Evolutionary conservation across 1,140 invertebrate species (phyloP).

Genomic region (Ceratina calcarata): DNA sequence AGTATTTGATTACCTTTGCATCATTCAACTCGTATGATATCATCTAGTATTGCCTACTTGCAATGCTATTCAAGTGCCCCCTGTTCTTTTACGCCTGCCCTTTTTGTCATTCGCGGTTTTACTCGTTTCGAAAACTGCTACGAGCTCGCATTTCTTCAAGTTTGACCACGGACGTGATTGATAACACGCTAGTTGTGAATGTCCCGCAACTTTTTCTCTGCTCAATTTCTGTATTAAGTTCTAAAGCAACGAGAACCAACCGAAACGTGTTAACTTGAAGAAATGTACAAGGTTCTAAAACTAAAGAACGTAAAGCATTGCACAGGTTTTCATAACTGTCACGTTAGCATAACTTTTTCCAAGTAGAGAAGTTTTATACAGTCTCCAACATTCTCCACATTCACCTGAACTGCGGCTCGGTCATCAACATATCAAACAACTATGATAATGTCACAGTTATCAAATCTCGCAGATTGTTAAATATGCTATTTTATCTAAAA

Average conservation of each 20-base stretch:
- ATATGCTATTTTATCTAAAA: not conserved
- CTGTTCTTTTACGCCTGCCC: slow-evolving; percentile 8
- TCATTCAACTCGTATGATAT: slow-evolving; percentile 52
- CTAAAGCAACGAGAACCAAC: not conserved
- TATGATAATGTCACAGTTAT: slow-evolving; percentile 19
- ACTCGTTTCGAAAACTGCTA: slow-evolving; percentile 10
- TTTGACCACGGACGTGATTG: not conserved
- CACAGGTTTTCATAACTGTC: too few relatives aligned
- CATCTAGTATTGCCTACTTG: slow-evolving; percentile 36
- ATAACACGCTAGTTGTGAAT: not conserved
- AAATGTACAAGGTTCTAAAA: not conserved
- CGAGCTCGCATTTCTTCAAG: slow-evolving; percentile 7
- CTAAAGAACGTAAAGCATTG: too few relatives aligned
- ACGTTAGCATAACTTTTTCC: too few relatives aligned
- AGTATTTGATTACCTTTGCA: slow-evolving; percentile 66
- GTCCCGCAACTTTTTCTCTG: not conserved
- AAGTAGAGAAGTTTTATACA: not conserved
- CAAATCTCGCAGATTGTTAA: not conserved
- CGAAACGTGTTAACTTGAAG: not conserved
- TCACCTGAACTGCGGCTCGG: not conserved
- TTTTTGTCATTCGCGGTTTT: not conserved
- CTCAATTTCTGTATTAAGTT: too few relatives aligned
- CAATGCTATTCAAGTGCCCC: slow-evolving; percentile 6
- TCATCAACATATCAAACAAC: not conserved
- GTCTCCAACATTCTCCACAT: not conserved